Base-by-base conservation (phyloP, 2,888 invertebrate species). In the Sympetrum striolatum region DNA sequence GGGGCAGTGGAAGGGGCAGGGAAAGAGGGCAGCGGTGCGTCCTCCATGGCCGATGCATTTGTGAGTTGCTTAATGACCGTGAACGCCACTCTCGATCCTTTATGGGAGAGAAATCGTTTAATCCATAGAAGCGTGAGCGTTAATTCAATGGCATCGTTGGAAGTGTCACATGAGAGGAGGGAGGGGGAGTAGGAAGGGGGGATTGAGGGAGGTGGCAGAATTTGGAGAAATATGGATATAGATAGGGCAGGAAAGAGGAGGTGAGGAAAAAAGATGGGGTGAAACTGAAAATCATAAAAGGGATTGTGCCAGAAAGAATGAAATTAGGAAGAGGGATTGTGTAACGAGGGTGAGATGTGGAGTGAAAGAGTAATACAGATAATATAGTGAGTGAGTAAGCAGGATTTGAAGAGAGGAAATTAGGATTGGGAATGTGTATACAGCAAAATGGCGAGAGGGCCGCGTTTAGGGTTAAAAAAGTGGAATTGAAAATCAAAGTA, bases 51-150 rank as follows among this genome's bases (percentile, higher is more conserved):
- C 60, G 86, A 60, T 86, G 86, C 86, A 60, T 86, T 86, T 86
- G 86, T 60, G 86, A 86, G 86, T 60, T 86, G 86, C 86, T 86
- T 86, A 86, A 86, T 86, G 86, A 60, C 86, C 86, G 86, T 86
- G 86, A 86, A 86, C 86, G 60, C 58, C 86, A 86, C 86, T 48
- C 86, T 86, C 37, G 86, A 86, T 58, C 86, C 86, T 86, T 86
- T 86, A 86, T 86, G 86, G 64, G n/a, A 58, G 86, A 53, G 86
- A 86, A 86, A 86, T 86, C 86, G 86, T 86, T 86, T 86, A 86
- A 86, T 86, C 86, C 86, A 86, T 60, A 64, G 86, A 86, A 86
- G 86, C 86, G 86, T 86, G 86, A 86, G 86, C 58, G 86, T 86
- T 86, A 86, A 86, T 86, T 86, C 86, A 86, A 86, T 86, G 86